These are phyloP conservation scores for Ormyrus rosae DNA, from an alignment of 2,888 invertebrate genomes.

Conservation along the genomic window DNA sequence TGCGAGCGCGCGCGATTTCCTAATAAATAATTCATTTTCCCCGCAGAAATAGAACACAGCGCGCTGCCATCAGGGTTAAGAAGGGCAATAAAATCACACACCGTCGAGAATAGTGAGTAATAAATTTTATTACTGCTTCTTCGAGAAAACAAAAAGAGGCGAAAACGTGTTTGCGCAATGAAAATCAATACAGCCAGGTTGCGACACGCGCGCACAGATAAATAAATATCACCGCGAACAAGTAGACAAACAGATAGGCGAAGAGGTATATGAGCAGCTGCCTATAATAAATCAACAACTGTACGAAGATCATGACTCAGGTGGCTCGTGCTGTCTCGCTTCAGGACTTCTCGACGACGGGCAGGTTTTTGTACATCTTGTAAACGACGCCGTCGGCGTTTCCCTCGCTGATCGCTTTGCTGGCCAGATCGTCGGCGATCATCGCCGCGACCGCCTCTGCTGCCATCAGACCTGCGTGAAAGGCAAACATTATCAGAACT, in stretches of 20 bases:
- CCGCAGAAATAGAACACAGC: not conserved
- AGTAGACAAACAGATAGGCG: constrained; percentile 33
- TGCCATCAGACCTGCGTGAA: constrained; percentile 69
- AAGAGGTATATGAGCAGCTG: constrained; percentile 25
- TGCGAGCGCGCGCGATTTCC: not conserved
- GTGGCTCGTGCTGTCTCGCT: not conserved
- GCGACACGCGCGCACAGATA: not conserved
- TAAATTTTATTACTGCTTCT: constrained; percentile 1
- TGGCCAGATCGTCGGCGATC: constrained; percentile 72
- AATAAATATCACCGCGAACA: constrained; percentile 15
- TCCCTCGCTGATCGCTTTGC: constrained; percentile 69
- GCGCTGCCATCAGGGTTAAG: not conserved
- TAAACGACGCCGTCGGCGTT: constrained; percentile 71
- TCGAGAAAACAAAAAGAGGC: constrained; percentile 2
- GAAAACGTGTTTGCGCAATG: not conserved
- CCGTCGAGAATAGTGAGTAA: not conserved
- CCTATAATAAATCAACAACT: constrained; percentile 24
- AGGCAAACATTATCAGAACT: constrained; percentile 47
- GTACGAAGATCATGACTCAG: not conserved
- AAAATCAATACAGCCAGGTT: constrained; percentile 10
- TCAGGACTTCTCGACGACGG: constrained; percentile 26
- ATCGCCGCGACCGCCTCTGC: constrained; percentile 74
- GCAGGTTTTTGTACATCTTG: constrained; percentile 70
- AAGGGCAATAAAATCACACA: not conserved
- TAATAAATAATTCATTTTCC: constrained; percentile 32